A percentile compares a stretch with the other conserved stretches of the same genome.
phyloP scores from a whole-genome alignment of 2,113 vertebrate genomes.

The Hippocampus guttulatus region DNA sequence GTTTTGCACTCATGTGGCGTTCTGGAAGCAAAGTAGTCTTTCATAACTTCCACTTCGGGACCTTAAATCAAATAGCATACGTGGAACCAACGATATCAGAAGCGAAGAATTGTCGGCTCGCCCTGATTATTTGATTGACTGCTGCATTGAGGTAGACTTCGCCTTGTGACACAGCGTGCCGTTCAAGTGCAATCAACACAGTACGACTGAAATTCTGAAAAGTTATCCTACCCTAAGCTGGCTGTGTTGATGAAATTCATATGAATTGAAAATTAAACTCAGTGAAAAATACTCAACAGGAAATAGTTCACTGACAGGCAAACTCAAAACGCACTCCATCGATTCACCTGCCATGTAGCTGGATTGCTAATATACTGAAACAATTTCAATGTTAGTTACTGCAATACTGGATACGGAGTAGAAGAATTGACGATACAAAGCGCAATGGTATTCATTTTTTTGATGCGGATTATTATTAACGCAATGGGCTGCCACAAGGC shows the following conservation, averaged over 20 bases:
- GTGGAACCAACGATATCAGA: conserved; percentile 29
- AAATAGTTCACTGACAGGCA: not conserved
- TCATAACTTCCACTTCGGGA: conserved; percentile 41
- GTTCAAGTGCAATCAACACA: conserved; percentile 42
- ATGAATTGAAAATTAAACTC: not conserved
- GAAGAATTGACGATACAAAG: not conserved
- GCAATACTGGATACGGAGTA: not conserved
- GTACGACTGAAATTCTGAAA: not conserved
- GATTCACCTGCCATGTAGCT: not conserved
- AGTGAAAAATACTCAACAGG: too few relatives aligned
- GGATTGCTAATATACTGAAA: not conserved
- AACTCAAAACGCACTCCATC: not conserved
- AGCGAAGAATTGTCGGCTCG: conserved; percentile 50
- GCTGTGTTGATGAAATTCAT: not conserved
- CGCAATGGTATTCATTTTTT: conserved; percentile 10
- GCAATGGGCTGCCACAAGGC: not conserved
- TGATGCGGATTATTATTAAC: not conserved
- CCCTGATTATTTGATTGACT: conserved; percentile 48
- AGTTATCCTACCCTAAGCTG: not conserved
- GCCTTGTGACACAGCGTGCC: conserved; percentile 28
- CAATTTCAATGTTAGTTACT: conserved; percentile 4
- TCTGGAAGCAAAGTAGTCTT: conserved; percentile 18
- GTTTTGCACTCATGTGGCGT: conserved; percentile 20
- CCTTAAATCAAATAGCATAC: conserved; percentile 25
- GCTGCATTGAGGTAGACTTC: conserved; percentile 19